phyloP scores from a whole-genome alignment of 2,113 vertebrate species.

The Tyrannus savana region DNA sequence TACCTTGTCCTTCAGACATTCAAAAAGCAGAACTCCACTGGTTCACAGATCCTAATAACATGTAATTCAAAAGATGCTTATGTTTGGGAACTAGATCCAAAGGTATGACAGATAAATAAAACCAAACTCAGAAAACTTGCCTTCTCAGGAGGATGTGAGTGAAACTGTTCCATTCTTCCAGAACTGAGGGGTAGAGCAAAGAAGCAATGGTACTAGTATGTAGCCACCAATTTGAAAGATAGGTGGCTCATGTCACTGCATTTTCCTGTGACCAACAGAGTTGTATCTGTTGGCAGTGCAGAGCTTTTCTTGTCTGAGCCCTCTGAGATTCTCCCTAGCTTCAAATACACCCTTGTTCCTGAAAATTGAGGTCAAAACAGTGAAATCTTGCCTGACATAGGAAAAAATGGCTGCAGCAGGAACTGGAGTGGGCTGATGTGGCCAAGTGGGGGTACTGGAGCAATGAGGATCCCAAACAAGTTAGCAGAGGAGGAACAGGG shows the following conservation, averaged over 20 bases:
- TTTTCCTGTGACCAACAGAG: neutral
- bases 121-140: neutral
- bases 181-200: neutral
- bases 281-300: neutral
- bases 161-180: neutral
- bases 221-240: neutral
- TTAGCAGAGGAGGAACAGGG: neutral
- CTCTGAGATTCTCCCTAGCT: neutral
- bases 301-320: neutral
- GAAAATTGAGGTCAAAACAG: neutral
- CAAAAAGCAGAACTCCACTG: neutral
- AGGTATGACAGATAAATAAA: neutral
- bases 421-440: neutral
- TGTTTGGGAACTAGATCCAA: neutral
- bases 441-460: neutral
- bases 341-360: neutral
- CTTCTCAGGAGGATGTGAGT: neutral
- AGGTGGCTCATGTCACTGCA: fast-evolving
- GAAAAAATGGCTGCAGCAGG: neutral
- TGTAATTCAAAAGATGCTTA: neutral
- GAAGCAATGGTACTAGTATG: neutral
- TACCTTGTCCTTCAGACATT: neutral
- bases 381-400: neutral
- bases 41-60: neutral
- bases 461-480: neutral